These are phyloP conservation scores for Tetheella fluctuosa DNA, from an alignment of 2,888 invertebrate genomes.

Conservation along the genomic window DNA sequence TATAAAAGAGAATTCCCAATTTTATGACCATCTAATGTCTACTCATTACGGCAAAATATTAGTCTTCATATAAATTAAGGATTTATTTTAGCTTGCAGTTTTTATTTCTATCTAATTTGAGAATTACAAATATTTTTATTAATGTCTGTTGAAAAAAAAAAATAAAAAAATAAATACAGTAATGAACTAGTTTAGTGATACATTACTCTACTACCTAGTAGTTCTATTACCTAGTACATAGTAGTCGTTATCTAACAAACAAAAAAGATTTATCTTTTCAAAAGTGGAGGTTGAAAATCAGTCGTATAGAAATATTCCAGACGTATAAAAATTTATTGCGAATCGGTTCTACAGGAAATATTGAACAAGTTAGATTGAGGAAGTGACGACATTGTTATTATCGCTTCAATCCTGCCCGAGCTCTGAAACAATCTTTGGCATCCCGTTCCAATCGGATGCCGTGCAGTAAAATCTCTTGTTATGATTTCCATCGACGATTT, in stretches of 20 bases:
- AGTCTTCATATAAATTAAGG: background rate
- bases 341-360: constrained; percentile 67
- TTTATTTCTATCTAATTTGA: no score
- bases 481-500: constrained; percentile 66
- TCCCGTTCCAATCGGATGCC: constrained; percentile 63
- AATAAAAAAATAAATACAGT: no score
- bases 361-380: constrained; percentile 79
- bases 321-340: constrained; percentile 67
- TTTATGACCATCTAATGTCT: constrained; percentile 12
- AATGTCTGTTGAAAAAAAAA: no score
- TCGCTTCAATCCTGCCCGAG: constrained; percentile 69
- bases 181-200: background rate
- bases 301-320: constrained; percentile 44
- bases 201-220: no score
- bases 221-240: no score
- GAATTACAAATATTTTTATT: no score
- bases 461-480: constrained; percentile 71
- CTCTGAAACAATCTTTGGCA: constrained; percentile 73
- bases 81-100: no score
- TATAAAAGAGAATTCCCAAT: background rate
- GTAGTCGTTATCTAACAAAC: no score
- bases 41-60: constrained; percentile 4
- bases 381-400: constrained; percentile 81
- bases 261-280: background rate
- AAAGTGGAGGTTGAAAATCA: constrained; percentile 14